Percentiles rank a stretch among this genome's conserved stretches.
phyloP scores from a whole-genome alignment of 2,113 vertebrate species.

The Pseudonaja textilis region DNA sequence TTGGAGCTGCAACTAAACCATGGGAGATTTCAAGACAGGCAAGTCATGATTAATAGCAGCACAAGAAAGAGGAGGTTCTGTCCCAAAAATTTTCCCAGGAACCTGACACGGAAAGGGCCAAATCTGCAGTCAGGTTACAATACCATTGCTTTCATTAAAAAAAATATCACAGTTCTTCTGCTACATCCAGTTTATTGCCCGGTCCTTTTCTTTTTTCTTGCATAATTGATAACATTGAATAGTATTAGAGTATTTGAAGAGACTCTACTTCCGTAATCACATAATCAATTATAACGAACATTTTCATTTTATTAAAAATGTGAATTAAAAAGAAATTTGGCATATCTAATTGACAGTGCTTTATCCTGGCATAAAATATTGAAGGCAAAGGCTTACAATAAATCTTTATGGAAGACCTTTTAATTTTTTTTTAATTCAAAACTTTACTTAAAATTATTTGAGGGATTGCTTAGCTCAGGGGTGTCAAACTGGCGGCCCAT shows the following conservation, averaged over 20 bases:
- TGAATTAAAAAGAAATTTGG: constrained; percentile 24
- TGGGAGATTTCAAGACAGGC: constrained; percentile 99
- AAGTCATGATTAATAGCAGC: constrained; percentile 80
- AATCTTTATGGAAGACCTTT: not conserved
- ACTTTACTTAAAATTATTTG: not conserved
- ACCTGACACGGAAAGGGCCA: constrained; percentile 59
- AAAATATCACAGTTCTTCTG: constrained; percentile 52
- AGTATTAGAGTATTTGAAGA: constrained; percentile 43
- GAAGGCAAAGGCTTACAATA: not conserved
- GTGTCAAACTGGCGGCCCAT: too few species aligned
- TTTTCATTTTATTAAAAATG: constrained; percentile 36
- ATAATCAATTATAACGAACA: constrained; percentile 18
- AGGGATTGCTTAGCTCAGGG: not conserved
- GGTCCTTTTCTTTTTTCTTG: constrained; percentile 32
- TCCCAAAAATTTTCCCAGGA: constrained; percentile 67
- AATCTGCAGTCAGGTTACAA: constrained; percentile 69
- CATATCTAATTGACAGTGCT: not conserved
- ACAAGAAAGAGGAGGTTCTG: constrained; percentile 61
- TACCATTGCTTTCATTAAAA: constrained; percentile 59
- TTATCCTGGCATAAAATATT: not conserved
- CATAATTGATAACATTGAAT: constrained; percentile 21
- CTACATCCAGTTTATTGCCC: constrained; percentile 47
- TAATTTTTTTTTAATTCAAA: not conserved
- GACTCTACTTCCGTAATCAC: constrained; percentile 36
- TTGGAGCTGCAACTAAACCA: constrained; percentile 98